Evolutionary conservation across 2,888 invertebrate genomes (phyloP), one percentile per base, ranked within the genome.

Genomic region (Agrenia bidenticulata): DNA sequence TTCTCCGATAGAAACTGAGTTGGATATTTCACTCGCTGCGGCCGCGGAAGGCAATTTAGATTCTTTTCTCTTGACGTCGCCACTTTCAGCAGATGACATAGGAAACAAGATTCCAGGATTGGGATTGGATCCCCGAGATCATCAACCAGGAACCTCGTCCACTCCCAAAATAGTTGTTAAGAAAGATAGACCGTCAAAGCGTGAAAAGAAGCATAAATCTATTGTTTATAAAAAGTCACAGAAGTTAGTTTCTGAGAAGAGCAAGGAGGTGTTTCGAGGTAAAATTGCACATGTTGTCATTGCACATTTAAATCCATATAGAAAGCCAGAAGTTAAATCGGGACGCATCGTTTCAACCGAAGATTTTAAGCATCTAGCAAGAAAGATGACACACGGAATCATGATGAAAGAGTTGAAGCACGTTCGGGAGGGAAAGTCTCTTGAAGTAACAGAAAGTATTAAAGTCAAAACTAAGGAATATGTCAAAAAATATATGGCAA

Each of bases 331-430:
- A 73, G 97, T 95, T 77, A 87, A 87, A 75, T 83, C 87, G 69
- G 97, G 92, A 0, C 84, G 89, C 75, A 96, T 98, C 77, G 88
- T 88, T 1, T 89, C 86, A 78, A 93, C 90, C 0, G 92, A 94
- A 51, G 96, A 97, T 80, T 92, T 96, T 80, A 95, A 95, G 80
- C 93, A 94, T 82, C 84, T 96, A 62, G 94, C 95, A 2, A 85
- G 94, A 81, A 96, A 95, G 95, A 81, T 97, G 67, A 96, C 95
- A 0, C 94, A 95, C 82, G 93, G 94, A 80, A 93, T 97, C 66
- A 89, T 95, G 88, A 85, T 92, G 66, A 97, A 97, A 81, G 95
- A 97, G 81, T 80, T 95, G 79, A 94, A 94, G 79, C 92, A 95
- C 80, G 91, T 94, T 78, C 88, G 89, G 70, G 88, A 88, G 50